These are phyloP conservation scores for Hydrophis major DNA, from an alignment of 2,797 vertebrate species.

Conservation along the genomic window DNA sequence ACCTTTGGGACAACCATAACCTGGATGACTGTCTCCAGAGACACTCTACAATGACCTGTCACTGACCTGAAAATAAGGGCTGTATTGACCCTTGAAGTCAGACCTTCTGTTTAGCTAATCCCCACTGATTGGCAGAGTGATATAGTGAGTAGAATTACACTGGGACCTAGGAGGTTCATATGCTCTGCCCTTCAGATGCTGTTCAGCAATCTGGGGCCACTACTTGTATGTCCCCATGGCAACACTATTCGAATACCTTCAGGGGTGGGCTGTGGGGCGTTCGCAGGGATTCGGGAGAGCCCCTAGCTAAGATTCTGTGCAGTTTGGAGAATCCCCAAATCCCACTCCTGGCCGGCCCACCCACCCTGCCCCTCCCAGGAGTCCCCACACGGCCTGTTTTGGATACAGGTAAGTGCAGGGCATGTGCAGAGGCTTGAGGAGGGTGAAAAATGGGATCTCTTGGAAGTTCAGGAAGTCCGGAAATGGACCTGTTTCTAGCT, in stretches of 20 bases:
- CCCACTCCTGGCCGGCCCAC: no score
- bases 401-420: no score
- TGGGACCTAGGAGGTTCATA: neutral
- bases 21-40: neutral
- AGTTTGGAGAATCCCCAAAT: no score
- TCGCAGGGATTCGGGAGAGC: no score
- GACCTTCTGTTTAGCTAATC: neutral
- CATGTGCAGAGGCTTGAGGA: no score
- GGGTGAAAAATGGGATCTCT: no score
- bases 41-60: neutral
- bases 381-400: no score
- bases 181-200: neutral
- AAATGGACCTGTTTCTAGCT: no score
- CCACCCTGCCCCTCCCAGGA: no score
- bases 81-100: neutral
- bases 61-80: neutral
- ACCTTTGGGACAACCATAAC: neutral
- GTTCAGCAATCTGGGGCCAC: neutral
- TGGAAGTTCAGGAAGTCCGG: no score
- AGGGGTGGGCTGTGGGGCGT: no score
- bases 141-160: neutral
- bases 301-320: no score
- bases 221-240: neutral
- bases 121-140: neutral
- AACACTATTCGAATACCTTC: neutral